Conservation (phyloP, 2,797 vertebrate genomes). For the Heliangelus exortis region DNA sequence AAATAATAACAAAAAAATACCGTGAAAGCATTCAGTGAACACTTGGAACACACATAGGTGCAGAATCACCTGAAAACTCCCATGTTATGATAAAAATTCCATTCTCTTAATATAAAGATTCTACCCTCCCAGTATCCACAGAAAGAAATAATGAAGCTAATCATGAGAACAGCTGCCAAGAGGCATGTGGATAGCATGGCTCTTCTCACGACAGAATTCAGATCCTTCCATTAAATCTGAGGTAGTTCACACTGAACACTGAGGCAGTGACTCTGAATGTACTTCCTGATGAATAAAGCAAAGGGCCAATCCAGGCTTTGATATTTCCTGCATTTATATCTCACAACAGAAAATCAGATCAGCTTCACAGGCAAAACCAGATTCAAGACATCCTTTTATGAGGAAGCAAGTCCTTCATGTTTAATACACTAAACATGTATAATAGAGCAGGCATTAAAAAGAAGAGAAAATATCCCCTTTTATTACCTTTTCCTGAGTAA, state of each 20-base stretch:
- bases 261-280: not conserved
- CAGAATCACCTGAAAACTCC: not conserved
- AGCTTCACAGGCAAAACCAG: not conserved
- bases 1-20: not conserved
- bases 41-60: not conserved
- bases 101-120: not conserved
- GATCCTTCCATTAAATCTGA: not conserved
- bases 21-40: not conserved
- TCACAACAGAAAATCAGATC: not conserved
- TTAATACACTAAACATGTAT: not conserved
- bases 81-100: not conserved
- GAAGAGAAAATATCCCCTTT: not conserved
- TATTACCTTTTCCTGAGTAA: not conserved
- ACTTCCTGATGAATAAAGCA: not conserved
- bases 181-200: not conserved
- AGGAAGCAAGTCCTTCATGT: not conserved
- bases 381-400: not conserved
- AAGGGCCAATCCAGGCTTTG: not conserved
- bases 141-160: not conserved
- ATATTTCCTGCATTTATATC: not conserved
- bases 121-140: not conserved
- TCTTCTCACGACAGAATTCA: not conserved
- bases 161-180: not conserved
- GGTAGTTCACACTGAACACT: accelerated
- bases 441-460: conserved; percentile 8